phyloP scores from a whole-genome alignment of 2,113 vertebrate species.

The Ranitomeya variabilis region DNA sequence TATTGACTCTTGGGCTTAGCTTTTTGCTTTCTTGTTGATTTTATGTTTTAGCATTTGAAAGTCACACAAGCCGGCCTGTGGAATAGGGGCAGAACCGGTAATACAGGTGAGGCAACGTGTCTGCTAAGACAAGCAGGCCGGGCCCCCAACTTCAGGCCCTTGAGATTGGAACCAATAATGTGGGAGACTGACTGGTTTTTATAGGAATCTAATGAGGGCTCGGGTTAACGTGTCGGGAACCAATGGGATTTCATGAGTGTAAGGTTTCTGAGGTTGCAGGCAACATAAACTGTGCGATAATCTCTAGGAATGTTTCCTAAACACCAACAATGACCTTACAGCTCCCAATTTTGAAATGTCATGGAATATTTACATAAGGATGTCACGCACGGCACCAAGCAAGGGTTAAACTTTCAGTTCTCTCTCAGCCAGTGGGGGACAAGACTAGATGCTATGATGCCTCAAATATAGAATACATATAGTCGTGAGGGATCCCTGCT shows the following conservation, averaged over 20 bases:
- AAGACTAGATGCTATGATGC: too few species aligned
- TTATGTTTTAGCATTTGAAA: constrained; percentile 26
- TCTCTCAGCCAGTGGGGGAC: too few species aligned
- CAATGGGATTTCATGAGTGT: neutral
- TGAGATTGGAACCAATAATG: neutral
- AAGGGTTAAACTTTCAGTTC: too few species aligned
- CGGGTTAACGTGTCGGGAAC: neutral
- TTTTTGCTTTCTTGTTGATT: constrained; percentile 47
- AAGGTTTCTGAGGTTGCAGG: neutral
- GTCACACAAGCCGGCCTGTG: constrained; percentile 20
- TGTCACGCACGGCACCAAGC: neutral
- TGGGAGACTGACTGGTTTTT: constrained; percentile 30
- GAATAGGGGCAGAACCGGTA: constrained; percentile 52
- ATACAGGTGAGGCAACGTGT: constrained; percentile 31
- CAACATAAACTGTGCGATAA: constrained; percentile 27
- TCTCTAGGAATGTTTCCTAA: neutral
- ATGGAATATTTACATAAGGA: neutral
- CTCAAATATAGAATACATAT: too few species aligned
- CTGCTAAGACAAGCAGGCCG: neutral
- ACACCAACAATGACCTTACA: neutral
- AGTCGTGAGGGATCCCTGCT: too few species aligned
- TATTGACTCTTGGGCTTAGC: constrained; percentile 49
- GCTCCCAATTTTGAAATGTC: neutral
- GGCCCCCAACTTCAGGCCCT: constrained; percentile 22
- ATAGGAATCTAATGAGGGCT: neutral